A percentile compares a stretch with the other conserved stretches of the same genome.
Evolutionary conservation across 23 tunicate species (phyloP).

Genomic region (Botrylloides violaceus): DNA sequence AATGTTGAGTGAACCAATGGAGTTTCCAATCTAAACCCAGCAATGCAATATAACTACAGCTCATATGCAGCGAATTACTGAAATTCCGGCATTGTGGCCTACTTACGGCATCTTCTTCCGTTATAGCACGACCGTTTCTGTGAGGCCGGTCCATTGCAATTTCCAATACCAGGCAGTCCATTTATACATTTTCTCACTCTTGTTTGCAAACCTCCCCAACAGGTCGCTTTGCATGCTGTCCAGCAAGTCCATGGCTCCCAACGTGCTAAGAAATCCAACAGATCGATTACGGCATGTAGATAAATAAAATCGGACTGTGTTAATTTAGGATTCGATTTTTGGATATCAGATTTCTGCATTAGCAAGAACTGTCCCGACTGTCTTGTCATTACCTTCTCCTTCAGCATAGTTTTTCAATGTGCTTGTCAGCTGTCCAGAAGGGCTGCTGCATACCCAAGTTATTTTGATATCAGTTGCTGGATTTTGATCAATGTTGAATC

Average conservation of each 20-base stretch:
- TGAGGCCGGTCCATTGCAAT: conserved; percentile 7
- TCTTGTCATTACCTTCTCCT: conserved; percentile 1
- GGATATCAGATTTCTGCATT: too few relatives aligned
- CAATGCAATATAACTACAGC: too few relatives aligned
- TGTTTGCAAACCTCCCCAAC: conserved; percentile 25
- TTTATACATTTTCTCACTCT: conserved; percentile 13
- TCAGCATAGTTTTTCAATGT: conserved; percentile 6
- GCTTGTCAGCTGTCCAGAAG: background rate
- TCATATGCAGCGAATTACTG: background rate
- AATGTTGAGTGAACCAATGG: too few relatives aligned
- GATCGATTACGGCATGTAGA: too few relatives aligned
- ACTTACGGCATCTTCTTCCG: conserved; percentile 5
- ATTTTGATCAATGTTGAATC: conserved; percentile 3
- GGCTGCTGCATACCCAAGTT: background rate
- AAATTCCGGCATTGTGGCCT: background rate
- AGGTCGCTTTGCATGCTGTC: conserved; percentile 19
- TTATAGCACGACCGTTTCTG: conserved; percentile 8
- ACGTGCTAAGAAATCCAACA: background rate
- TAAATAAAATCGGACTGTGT: background rate
- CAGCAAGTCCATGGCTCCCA: conserved; percentile 23
- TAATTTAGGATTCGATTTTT: background rate
- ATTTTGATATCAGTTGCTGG: background rate
- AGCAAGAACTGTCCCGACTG: too few relatives aligned
- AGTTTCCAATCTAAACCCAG: too few relatives aligned
- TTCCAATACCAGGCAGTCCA: conserved; percentile 14